phyloP scores from a whole-genome alignment of 2,113 vertebrate genomes.

The Cyanocitta stelleri region DNA sequence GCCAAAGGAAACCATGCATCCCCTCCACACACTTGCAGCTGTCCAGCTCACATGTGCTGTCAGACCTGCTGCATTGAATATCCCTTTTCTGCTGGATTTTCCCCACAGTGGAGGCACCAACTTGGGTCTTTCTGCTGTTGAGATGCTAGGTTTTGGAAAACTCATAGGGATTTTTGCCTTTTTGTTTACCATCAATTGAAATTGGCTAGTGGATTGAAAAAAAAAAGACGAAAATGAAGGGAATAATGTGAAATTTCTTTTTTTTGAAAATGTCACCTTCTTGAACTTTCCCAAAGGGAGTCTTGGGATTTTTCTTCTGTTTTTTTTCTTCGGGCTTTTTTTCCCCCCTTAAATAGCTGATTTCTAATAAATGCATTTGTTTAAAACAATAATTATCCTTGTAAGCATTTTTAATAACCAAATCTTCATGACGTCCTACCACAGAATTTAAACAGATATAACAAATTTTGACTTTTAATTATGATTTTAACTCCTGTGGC shows the following conservation, averaged over 20 bases:
- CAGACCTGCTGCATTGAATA: background rate
- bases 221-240: background rate
- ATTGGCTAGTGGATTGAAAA: background rate
- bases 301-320: background rate
- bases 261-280: background rate
- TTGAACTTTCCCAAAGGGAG: background rate
- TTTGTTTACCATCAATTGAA: background rate
- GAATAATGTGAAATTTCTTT: background rate
- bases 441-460: background rate
- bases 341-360: background rate
- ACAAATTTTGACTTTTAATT: background rate
- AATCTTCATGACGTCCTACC: background rate
- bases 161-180: background rate
- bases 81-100: background rate
- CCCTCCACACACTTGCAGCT: background rate
- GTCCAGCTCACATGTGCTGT: background rate
- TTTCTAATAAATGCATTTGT: background rate
- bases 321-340: background rate
- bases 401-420: background rate
- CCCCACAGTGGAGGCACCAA: background rate
- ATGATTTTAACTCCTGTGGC: background rate
- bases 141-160: background rate
- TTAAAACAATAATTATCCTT: background rate
- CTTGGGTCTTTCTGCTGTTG: background rate
- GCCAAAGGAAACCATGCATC: rapidly evolving